Conservation (phyloP, 2,888 invertebrate genomes). For the Coleophora flavipennella region DNA sequence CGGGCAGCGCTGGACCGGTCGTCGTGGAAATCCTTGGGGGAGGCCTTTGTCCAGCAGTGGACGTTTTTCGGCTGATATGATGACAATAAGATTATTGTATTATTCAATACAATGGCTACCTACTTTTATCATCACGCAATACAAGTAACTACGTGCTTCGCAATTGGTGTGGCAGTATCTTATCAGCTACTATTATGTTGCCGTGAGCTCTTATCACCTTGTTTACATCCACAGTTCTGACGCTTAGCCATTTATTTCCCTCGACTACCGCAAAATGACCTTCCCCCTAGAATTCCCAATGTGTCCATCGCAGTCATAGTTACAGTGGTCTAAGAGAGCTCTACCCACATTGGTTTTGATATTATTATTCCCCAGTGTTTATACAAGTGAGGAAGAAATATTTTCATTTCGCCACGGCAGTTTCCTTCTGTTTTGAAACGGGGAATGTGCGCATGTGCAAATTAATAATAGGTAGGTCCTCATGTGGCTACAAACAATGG, state of each 20-base stretch:
- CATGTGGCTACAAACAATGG: slow-evolving; percentile 34
- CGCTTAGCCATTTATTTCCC: slow-evolving; percentile 18
- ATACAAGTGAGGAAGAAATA: slow-evolving; percentile 44
- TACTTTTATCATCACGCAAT: slow-evolving; percentile 19
- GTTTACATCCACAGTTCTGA: slow-evolving; percentile 28
- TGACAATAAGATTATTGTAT: no score
- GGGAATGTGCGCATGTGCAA: slow-evolving; percentile 30
- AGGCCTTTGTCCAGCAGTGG: no score
- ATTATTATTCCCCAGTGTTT: slow-evolving; percentile 30
- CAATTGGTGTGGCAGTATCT: slow-evolving; percentile 43
- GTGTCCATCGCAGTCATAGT: not conserved
- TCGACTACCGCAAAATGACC: slow-evolving; percentile 17
- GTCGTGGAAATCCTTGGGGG: no score
- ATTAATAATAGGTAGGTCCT: slow-evolving; percentile 28
- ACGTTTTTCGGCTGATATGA: no score
- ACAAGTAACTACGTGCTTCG: slow-evolving; percentile 27
- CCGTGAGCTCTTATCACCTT: slow-evolving; percentile 31
- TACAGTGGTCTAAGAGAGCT: slow-evolving; percentile 1
- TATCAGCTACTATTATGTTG: slow-evolving; percentile 32
- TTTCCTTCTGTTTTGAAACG: slow-evolving; percentile 40
- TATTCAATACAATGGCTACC: no score
- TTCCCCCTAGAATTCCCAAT: slow-evolving; percentile 8
- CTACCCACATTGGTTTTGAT: slow-evolving; percentile 13
- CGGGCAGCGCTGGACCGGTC: no score
- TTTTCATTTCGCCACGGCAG: slow-evolving; percentile 42